Evolutionary conservation across 2,113 vertebrate genomes (phyloP).

Genomic region (Mirounga angustirostris): DNA sequence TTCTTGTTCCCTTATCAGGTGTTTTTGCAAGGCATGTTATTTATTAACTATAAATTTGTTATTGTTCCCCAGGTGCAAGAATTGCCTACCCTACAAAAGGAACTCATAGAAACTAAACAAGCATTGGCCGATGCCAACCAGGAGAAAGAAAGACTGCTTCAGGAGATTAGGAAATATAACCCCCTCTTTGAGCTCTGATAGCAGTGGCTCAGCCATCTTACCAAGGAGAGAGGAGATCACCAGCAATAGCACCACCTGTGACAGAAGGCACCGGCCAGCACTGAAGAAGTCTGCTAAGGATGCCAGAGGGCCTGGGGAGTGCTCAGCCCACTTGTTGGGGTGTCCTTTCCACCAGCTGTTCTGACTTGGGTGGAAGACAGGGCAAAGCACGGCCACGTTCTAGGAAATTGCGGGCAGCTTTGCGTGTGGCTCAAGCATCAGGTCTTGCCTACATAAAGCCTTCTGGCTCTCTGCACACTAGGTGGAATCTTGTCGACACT

Average conservation of each 20-base stretch:
- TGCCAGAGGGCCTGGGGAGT: background rate
- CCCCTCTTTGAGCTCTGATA: conserved; percentile 94
- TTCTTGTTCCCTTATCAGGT: background rate
- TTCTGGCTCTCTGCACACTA: background rate
- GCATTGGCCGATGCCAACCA: conserved; percentile 91
- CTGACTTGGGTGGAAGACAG: background rate
- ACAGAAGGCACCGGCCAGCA: conserved; percentile 20
- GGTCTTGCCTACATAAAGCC: conserved; percentile 3
- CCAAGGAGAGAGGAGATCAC: conserved; percentile 77
- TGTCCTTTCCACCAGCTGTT: conserved; percentile 1
- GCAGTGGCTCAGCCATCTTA: conserved; percentile 58
- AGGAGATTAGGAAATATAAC: conserved; percentile 95
- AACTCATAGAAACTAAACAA: conserved; percentile 89
- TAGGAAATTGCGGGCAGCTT: background rate
- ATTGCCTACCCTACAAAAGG: conserved; percentile 86
- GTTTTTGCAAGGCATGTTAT: background rate
- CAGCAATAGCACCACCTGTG: conserved; percentile 81
- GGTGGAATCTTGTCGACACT: background rate
- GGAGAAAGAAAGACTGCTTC: conserved; percentile 93
- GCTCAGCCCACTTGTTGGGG: background rate
- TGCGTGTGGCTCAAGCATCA: background rate
- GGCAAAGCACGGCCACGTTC: background rate
- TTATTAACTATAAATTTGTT: conserved; percentile 59
- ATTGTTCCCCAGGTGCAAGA: conserved; percentile 83
- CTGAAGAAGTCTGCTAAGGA: background rate